Percentiles rank a stretch among this genome's conserved stretches.
phyloP scores from a whole-genome alignment of 2,797 vertebrate species.

The Lacerta agilis region DNA sequence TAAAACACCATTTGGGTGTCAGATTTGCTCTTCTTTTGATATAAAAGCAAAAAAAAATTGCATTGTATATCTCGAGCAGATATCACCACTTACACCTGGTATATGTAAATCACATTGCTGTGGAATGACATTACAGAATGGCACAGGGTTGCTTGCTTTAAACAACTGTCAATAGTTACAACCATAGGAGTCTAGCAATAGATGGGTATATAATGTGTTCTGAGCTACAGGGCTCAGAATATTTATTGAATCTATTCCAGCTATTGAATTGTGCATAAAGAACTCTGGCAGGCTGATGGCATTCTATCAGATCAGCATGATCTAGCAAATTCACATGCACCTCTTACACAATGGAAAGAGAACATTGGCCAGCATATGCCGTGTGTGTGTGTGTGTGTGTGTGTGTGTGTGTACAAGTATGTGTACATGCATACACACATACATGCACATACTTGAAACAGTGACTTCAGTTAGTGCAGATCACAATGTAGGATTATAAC shows the following conservation, averaged over 20 bases:
- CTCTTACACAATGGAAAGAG: not conserved
- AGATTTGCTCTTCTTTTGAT: constrained; percentile 60
- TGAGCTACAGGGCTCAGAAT: constrained; percentile 24
- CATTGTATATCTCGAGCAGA: constrained; percentile 54
- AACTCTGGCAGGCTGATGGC: constrained; percentile 45
- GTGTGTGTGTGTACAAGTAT: rapidly evolving
- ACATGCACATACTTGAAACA: not conserved
- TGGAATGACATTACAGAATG: not conserved
- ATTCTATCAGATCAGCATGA: constrained; percentile 49
- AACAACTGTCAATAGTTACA: constrained; percentile 51
- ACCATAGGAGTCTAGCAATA: not conserved
- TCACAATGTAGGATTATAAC: too few relatives aligned
- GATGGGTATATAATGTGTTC: constrained; percentile 31
- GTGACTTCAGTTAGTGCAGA: not conserved
- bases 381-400: not conserved
- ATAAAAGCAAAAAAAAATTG: constrained; percentile 45
- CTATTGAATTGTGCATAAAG: constrained; percentile 56
- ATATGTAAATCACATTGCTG: constrained; percentile 56
- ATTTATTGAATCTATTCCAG: constrained; percentile 50
- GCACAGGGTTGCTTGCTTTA: constrained; percentile 24
- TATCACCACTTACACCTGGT: constrained; percentile 56
- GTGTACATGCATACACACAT: too few relatives aligned
- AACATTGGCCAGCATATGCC: not conserved
- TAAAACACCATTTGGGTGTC: constrained; percentile 53
- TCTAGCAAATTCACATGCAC: constrained; percentile 25